phyloP scores from a whole-genome alignment of 2,113 vertebrate genomes.

The Podiceps cristatus region DNA sequence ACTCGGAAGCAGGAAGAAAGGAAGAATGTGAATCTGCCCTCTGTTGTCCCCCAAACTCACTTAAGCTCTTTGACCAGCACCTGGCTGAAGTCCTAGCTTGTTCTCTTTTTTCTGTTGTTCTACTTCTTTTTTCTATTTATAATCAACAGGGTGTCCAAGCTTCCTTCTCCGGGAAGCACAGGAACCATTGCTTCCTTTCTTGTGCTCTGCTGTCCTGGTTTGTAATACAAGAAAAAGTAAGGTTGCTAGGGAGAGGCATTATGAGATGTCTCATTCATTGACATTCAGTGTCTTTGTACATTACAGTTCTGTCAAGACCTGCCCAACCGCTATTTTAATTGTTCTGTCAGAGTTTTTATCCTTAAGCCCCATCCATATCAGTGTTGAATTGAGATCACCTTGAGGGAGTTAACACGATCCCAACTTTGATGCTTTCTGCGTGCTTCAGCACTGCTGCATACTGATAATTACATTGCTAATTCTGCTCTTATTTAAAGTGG shows the following conservation, averaged over 20 bases:
- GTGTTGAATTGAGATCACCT: neutral
- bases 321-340: neutral
- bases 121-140: neutral
- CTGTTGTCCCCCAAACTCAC: neutral
- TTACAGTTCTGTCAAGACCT: neutral
- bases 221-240: neutral
- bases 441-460: neutral
- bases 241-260: neutral
- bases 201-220: neutral
- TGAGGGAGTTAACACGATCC: neutral
- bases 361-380: neutral
- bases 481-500: neutral
- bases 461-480: neutral
- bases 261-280: neutral
- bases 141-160: neutral
- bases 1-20: neutral
- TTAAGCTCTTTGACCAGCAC: neutral
- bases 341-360: neutral
- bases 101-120: neutral
- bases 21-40: neutral
- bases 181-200: neutral
- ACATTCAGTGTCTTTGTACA: rapidly evolving
- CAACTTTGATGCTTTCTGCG: neutral
- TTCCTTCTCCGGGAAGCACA: neutral
- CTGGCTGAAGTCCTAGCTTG: neutral